A percentile compares a stretch with the other conserved stretches of the same genome.
Evolutionary conservation across 2,113 vertebrate species (phyloP).

Genomic region (Catagonus wagneri): DNA sequence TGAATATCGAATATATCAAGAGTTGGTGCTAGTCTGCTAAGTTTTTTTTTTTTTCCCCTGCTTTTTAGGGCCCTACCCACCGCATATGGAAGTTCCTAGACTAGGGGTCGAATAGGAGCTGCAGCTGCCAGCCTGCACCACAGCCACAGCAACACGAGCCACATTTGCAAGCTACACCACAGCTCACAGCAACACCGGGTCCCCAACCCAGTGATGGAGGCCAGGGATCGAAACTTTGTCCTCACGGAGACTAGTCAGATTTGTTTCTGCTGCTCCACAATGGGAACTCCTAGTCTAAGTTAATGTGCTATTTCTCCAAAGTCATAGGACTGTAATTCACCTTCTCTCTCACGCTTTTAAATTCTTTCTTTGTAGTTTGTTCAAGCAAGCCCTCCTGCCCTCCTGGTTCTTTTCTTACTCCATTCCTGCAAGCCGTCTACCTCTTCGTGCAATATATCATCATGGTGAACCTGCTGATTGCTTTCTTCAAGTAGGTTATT

Average conservation of each 20-base stretch:
- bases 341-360: background rate
- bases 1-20: background rate
- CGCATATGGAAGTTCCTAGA: too few species aligned
- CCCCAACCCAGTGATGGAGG: too few species aligned
- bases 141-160: too few species aligned
- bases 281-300: background rate
- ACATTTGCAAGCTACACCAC: too few species aligned
- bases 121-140: too few species aligned
- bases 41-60: background rate
- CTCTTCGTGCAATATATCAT: slow-evolving; percentile 99
- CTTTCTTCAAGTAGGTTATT: slow-evolving; percentile 96
- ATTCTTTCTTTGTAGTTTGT: slow-evolving; percentile 90
- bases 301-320: background rate
- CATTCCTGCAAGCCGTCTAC: slow-evolving; percentile 97
- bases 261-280: too few species aligned
- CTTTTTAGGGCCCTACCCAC: too few species aligned
- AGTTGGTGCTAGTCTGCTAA: background rate
- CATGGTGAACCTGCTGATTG: slow-evolving; percentile 98
- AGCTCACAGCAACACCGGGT: too few species aligned
- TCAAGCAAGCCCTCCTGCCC: slow-evolving; percentile 87
- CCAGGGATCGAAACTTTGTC: too few species aligned
- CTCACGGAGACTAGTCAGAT: too few species aligned
- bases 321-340: background rate
- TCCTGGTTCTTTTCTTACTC: slow-evolving; percentile 93
- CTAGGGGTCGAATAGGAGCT: too few species aligned